Percentiles rank a stretch among this genome's conserved stretches.
Conservation (phyloP, 2,888 invertebrate species). For the Cerastoderma edule region DNA sequence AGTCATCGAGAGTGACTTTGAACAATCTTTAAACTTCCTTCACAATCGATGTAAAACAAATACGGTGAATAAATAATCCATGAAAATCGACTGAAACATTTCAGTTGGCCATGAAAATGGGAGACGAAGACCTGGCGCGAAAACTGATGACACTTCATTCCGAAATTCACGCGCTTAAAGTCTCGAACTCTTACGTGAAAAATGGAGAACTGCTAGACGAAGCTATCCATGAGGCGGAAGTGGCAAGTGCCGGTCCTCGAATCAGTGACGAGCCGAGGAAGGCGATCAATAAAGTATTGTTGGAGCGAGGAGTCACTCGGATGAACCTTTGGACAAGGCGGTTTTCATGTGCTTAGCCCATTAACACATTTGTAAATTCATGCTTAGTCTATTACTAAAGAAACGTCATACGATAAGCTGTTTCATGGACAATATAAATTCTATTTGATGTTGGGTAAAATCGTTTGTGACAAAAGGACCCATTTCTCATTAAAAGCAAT, state of each 20-base stretch:
- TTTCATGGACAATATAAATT: too few relatives aligned
- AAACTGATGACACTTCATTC: constrained; percentile 31
- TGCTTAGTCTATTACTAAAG: too few relatives aligned
- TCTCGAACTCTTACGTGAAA: constrained; percentile 37
- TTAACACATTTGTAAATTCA: too few relatives aligned
- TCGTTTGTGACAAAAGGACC: too few relatives aligned
- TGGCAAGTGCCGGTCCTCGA: constrained; percentile 39
- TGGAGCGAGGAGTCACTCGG: constrained; percentile 42
- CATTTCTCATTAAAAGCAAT: too few relatives aligned
- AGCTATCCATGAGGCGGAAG: constrained; percentile 42
- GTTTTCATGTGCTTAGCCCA: constrained; percentile 44
- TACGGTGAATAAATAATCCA: too few relatives aligned
- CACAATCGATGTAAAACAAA: too few relatives aligned
- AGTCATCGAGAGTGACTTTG: too few relatives aligned
- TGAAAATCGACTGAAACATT: too few relatives aligned
- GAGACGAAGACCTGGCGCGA: constrained; percentile 42
- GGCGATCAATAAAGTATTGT: constrained; percentile 34
- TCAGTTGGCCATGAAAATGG: constrained; percentile 35
- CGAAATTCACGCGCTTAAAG: constrained; percentile 41
- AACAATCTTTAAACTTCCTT: too few relatives aligned
- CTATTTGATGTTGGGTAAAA: too few relatives aligned
- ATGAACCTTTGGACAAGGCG: constrained; percentile 43
- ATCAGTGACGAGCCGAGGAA: constrained; percentile 43
- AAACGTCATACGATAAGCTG: too few relatives aligned
- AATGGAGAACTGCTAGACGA: constrained; percentile 46